Base-by-base conservation (phyloP, 1,140 invertebrate genomes). In the Anagrus nilaparvatae region DNA sequence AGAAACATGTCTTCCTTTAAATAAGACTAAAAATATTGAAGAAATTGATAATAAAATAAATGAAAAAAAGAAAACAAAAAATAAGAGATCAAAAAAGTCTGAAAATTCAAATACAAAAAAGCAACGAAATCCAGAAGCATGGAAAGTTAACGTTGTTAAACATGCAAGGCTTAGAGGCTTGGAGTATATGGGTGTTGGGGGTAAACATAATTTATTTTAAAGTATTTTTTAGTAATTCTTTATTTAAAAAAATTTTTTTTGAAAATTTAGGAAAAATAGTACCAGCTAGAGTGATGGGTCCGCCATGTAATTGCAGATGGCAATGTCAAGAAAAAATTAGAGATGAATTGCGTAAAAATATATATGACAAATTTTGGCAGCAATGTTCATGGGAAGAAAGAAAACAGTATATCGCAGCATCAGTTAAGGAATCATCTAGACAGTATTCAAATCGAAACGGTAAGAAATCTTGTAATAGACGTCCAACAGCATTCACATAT, bases 91-190 rank as follows among this genome's bases (percentile, higher is more conserved):
- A 34, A 49, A 31, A 43, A 34, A 31, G n/a, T 32, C 29, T 34
- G 48, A 44, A 40, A 40, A 51, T 16, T 17, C 16, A 7, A 42
- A 34, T n/a, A n/a, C n/a, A 20, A 54, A 49, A 39, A 46, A 44
- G 39, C 31, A 35, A 18, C 56, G 54, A 42, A 47, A 57, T 39
- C 50, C 53, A 8, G 53, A 55, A 25, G 28, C 35, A 18, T 59
- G 53, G 52, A 57, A 57, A 44, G 48, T 57, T 0, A 57, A 57
- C 14, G 19, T 59, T 2, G 54, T 54, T 23, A 57, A 59, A 40
- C 54, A 52, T 39, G 52, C 56, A 12, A 51, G 54, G 38, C 36
- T 58, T 29, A 52, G 48, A 25, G 50, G 52, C 6, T 46, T 56
- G 41, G 48, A 52, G 32, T 58, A 56, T 29, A 33, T 56, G n/a